These are phyloP conservation scores for Malacosoma neustria DNA, from an alignment of 2,888 invertebrate genomes.

Conservation along the genomic window DNA sequence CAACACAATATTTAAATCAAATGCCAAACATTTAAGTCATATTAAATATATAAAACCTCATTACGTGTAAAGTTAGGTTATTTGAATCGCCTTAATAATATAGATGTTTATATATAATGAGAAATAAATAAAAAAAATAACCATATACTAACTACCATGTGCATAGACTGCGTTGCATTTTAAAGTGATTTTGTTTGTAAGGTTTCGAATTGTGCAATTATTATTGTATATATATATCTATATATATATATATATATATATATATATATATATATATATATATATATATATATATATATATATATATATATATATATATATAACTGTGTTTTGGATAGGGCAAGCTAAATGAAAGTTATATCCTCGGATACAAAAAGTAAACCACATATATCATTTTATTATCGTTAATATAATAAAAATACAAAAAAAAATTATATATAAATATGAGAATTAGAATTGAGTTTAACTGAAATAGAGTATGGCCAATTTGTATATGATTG, in stretches of 20 bases:
- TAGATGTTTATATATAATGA: conserved; percentile 24
- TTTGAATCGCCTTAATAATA: conserved; percentile 52
- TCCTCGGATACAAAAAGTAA: too few species aligned
- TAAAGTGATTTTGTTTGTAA: conserved; percentile 43
- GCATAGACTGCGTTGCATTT: conserved; percentile 69
- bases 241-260: too few species aligned
- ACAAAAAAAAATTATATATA: too few species aligned
- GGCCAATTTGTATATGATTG: conserved; percentile 17
- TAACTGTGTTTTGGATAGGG: too few species aligned
- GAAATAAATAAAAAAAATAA: conserved; percentile 32
- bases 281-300: too few species aligned
- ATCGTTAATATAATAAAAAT: too few species aligned
- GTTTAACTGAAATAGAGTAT: conserved; percentile 18
- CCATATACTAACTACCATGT: conserved; percentile 54
- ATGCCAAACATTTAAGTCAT: conserved; percentile 60
- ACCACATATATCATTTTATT: too few species aligned
- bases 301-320: too few species aligned
- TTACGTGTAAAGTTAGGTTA: conserved; percentile 51
- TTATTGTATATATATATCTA: conserved; percentile 12
- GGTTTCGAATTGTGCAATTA: conserved; percentile 34
- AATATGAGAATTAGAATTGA: too few species aligned
- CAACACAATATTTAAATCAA: conserved; percentile 43
- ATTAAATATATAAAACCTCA: conserved; percentile 54
- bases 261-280: too few species aligned
- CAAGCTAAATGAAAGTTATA: too few species aligned